Percentiles rank a stretch among this genome's conserved stretches.
These are phyloP conservation scores for Tamandua tetradactyla DNA, from an alignment of 2,797 vertebrate genomes.

Conservation along the genomic window DNA sequence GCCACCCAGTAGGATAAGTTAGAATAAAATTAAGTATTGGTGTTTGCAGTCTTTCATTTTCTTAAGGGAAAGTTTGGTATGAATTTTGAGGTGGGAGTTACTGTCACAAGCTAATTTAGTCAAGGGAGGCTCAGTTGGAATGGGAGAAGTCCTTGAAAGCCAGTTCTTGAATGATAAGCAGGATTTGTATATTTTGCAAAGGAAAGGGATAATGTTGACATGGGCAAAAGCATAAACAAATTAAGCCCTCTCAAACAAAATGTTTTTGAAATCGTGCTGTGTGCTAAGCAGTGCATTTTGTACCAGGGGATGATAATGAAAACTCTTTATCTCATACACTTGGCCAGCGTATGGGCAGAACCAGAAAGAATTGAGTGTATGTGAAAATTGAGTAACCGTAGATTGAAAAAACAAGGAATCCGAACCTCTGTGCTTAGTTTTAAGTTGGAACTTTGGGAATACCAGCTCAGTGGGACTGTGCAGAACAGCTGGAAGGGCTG, in stretches of 20 bases:
- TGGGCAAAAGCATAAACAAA: background rate
- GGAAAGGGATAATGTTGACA: background rate
- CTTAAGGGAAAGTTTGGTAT: background rate
- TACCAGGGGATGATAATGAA: background rate
- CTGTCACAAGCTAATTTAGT: background rate
- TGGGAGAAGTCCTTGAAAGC: background rate
- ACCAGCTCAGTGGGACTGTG: rapidly evolving
- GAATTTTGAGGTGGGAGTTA: background rate
- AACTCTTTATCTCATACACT: background rate
- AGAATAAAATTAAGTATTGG: background rate
- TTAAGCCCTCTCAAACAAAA: background rate
- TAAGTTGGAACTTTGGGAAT: background rate
- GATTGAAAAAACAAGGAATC: background rate
- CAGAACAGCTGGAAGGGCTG: background rate
- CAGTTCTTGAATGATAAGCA: background rate
- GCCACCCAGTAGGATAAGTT: background rate
- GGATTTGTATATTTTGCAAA: background rate
- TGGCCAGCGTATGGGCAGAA: background rate
- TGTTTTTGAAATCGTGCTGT: background rate
- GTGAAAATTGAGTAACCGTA: background rate
- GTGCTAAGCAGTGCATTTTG: background rate
- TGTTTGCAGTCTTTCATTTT: background rate
- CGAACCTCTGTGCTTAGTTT: background rate
- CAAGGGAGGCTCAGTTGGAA: background rate
- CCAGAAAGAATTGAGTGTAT: background rate